Evolutionary conservation across 1,140 invertebrate species (phyloP), one percentile per base, ranked within the genome.

Genomic region (Formica exsecta): DNA sequence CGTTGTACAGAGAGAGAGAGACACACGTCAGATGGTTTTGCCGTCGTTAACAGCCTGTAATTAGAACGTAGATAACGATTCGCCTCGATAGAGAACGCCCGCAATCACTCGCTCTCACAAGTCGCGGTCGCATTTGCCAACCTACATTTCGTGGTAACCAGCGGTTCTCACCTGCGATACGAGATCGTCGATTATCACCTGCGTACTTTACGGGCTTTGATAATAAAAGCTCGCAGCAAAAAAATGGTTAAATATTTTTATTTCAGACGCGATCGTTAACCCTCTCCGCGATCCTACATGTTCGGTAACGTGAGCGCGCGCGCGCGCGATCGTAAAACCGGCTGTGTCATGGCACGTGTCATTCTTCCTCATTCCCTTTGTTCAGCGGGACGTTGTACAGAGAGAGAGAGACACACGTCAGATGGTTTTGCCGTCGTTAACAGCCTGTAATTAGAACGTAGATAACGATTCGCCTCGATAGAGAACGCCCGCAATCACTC

Each of bases 41-140:
- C 71, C 32, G 75, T 36, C 70, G 75, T 84, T 81, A 89, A 89
- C 79, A 79, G 77, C 25, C 71, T 19, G 87, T 86, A 93, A 93
- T 93, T 93, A 93, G 92, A 93, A 93, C 90, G 87, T 48, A 90
- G 92, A 92, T 92, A 93, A 93, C 89, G 74, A 92, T 85, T 83
- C 87, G 66, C 65, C 90, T 87, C 86, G 90, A 90, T 88, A 79
- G 70, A 86, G 51, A 22, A 22, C 22, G 22, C 22, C 22, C 22
- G 22, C 22, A 70, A 79, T 86, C 54, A 61, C 29, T 85, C 71
- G 77, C 51, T 66, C 44, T 76, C n/a, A 38, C 8, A 41, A 44
- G n/a, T 38, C 68, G 77, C 86, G 85, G 83, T 85, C 80, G 79
- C 86, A 81, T 92, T 92, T 88, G 88, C 85, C 91, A 87, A 91